These are phyloP conservation scores for Chionis minor DNA, from an alignment of 2,113 vertebrate species.

Conservation along the genomic window DNA sequence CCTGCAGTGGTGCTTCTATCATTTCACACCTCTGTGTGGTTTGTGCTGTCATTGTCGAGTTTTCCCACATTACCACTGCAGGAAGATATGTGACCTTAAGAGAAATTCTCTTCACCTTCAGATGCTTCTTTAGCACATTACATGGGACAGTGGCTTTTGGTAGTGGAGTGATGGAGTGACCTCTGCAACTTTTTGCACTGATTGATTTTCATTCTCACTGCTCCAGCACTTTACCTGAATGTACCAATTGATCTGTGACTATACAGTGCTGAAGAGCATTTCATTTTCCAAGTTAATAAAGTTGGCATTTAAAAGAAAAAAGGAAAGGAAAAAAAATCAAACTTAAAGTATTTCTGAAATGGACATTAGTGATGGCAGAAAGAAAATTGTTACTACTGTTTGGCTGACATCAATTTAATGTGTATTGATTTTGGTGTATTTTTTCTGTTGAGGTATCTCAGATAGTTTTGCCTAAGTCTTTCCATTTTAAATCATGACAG, in stretches of 20 bases:
- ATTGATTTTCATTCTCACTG: not conserved
- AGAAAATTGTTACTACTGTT: not conserved
- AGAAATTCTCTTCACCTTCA: not conserved
- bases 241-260: not conserved
- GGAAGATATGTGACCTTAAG: not conserved
- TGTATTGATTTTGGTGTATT: conserved; percentile 6
- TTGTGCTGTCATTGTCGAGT: not conserved
- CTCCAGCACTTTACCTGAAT: not conserved
- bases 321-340: not conserved
- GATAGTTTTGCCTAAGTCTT: not conserved
- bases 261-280: not conserved
- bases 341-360: not conserved
- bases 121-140: not conserved
- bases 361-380: not conserved
- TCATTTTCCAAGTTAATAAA: not conserved
- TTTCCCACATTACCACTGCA: not conserved
- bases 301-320: not conserved
- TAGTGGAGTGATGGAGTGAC: not conserved
- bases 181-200: not conserved
- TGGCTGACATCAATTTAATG: not conserved
- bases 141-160: not conserved
- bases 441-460: not conserved
- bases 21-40: not conserved
- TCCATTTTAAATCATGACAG: not conserved
- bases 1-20: not conserved